Base-by-base conservation (phyloP, 64 coral and sea anemone species). In the Astreopora myriophthalma region DNA sequence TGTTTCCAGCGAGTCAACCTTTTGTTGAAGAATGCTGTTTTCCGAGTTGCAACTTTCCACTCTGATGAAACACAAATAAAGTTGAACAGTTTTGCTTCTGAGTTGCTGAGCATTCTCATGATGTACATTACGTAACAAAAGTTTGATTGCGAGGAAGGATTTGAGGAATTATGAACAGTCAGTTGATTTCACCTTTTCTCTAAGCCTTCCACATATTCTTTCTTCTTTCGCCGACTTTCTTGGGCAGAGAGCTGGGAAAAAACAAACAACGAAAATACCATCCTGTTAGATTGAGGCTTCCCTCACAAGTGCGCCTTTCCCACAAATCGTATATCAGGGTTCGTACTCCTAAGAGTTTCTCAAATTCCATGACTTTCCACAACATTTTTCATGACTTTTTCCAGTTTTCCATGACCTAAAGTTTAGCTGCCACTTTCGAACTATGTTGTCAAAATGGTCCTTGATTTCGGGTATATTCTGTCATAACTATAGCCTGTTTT, bases 221-320 rank as follows among this genome's bases (percentile, higher is more conserved):
- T 96, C 60, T 96, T 96, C 73, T 96, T 96, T 27, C 94, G 76
- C n/a, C 94, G 76, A 40, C 94, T 96, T 79, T 96, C 94, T 78
- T 96, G 94, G 14, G 94, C 94, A 13, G 94, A 96, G 37, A 96
- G 86, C 94, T 96, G 37, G 3, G 85, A 64, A 27, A 39, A 48
- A 60, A 27, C 33, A 79, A 60, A 66, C 27, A 62, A 57, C 63
- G 0, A 26, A 2, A 17, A 32, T 36, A 38, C 1, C n/a, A n/a
- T n/a, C n/a, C n/a, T n/a, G n/a, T n/a, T n/a, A 67, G 3, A 44
- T 8, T 35, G 30, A 86, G 69, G 39, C 31, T 39, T n/a, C n/a
- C n/a, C n/a, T n/a, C n/a, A n/a, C n/a, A n/a, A n/a, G n/a, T n/a
- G 34, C 7, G n/a, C n/a, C n/a, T n/a, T n/a, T n/a, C 11, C 40